Conservation (phyloP, 2,797 vertebrate species). For the Tympanoctomys barrerae region DNA sequence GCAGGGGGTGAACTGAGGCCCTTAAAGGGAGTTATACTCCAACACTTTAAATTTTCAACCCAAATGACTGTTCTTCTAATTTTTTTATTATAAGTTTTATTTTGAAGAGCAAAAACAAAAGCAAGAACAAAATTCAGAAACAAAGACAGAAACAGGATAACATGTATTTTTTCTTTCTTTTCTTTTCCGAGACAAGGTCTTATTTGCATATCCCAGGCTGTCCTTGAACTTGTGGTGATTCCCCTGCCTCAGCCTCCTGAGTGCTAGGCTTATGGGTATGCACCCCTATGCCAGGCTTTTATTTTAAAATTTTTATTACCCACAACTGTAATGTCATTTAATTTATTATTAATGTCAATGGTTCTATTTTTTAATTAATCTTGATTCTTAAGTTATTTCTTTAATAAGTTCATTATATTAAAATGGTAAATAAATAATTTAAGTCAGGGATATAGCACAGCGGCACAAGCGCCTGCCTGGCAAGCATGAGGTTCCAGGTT, state of each 20-base stretch:
- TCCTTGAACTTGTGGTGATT: too few species aligned
- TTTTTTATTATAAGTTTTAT: background rate
- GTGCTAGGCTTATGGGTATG: too few species aligned
- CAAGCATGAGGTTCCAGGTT: too few species aligned
- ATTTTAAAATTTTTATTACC: background rate
- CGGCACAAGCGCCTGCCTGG: too few species aligned
- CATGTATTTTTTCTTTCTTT: too few species aligned
- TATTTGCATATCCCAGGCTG: too few species aligned
- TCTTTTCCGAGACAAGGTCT: too few species aligned
- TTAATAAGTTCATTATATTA: background rate
- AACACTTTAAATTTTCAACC: background rate
- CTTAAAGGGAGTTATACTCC: background rate
- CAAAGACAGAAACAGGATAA: too few species aligned
- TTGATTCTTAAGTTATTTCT: background rate
- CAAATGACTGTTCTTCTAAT: background rate
- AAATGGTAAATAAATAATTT: background rate
- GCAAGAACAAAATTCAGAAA: too few species aligned
- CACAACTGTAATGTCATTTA: background rate
- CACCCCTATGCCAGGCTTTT: background rate
- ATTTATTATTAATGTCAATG: background rate
- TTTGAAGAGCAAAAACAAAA: too few species aligned
- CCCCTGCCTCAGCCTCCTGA: too few species aligned
- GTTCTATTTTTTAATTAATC: constrained; percentile 24
- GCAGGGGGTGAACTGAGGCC: background rate
- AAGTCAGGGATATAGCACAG: too few species aligned